phyloP scores from a whole-genome alignment of 1,140 invertebrate species.

The Platyscapa corneri region DNA sequence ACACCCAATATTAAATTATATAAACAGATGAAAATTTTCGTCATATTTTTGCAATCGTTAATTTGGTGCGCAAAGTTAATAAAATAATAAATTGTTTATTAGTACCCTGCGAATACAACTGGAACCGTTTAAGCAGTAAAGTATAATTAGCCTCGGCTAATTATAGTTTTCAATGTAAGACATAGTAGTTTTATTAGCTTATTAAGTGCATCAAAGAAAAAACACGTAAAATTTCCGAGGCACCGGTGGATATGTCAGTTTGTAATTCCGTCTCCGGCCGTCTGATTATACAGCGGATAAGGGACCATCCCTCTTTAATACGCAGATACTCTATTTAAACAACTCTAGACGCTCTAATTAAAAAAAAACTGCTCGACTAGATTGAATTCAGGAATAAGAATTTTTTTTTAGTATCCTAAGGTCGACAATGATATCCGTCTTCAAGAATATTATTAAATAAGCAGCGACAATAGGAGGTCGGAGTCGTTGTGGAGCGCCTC shows the following conservation, averaged over 20 bases:
- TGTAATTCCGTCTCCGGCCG: background rate
- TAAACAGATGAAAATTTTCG: background rate
- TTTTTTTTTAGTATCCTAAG: background rate
- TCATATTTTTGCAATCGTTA: too few species aligned
- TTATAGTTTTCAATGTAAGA: background rate
- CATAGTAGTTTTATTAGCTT: constrained; percentile 1
- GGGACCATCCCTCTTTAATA: constrained; percentile 35
- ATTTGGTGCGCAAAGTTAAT: too few species aligned
- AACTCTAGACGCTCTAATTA: constrained; percentile 28
- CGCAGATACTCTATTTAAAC: constrained; percentile 24
- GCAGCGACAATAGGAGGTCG: too few species aligned
- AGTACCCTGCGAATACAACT: background rate
- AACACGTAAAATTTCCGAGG: background rate
- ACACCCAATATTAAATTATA: background rate
- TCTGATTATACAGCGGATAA: constrained; percentile 29
- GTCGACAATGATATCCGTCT: too few species aligned
- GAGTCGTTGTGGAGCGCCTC: too few species aligned
- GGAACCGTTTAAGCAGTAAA: background rate
- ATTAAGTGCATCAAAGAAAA: constrained; percentile 1
- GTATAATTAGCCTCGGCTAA: background rate
- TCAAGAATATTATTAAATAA: too few species aligned
- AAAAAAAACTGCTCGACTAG: background rate
- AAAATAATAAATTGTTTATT: too few species aligned
- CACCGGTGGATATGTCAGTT: background rate
- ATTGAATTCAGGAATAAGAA: background rate